Conservation (phyloP, 2,888 invertebrate species). For the Notodonta ziczac region DNA sequence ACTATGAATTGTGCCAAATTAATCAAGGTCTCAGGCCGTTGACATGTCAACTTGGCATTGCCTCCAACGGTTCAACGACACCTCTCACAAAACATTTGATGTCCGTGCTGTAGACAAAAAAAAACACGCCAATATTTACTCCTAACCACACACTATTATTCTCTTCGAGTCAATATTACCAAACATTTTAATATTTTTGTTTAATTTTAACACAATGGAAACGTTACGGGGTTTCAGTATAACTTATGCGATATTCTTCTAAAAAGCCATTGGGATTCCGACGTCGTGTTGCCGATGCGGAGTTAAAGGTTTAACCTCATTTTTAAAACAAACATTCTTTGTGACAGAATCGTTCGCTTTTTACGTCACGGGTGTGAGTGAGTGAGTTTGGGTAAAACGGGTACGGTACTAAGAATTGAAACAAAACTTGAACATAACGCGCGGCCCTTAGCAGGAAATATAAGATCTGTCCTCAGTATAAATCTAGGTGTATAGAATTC, state of each 20-base stretch:
- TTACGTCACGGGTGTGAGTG: conserved; percentile 4
- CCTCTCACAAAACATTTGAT: conserved; percentile 32
- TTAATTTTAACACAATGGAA: conserved; percentile 23
- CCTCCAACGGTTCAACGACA: conserved; percentile 45
- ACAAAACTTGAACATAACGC: not conserved
- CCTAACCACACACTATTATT: conserved; percentile 34
- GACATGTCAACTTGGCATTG: conserved; percentile 54
- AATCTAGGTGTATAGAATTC: too few relatives aligned
- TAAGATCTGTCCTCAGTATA: too few relatives aligned
- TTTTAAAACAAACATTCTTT: conserved; percentile 13
- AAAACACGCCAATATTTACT: conserved; percentile 31
- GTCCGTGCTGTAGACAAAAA: conserved; percentile 26
- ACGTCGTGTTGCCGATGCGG: not conserved
- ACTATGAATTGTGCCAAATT: conserved; percentile 48
- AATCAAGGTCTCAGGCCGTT: conserved; percentile 49
- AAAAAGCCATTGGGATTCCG: conserved; percentile 5
- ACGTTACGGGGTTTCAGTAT: conserved; percentile 12
- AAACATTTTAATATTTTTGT: conserved; percentile 24
- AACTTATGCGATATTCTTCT: not conserved
- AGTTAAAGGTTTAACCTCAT: conserved; percentile 9
- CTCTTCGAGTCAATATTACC: conserved; percentile 40
- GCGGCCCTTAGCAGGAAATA: too few relatives aligned
- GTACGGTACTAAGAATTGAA: not conserved
- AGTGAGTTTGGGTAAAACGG: not conserved
- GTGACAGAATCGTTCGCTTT: conserved; percentile 6